Conservation (phyloP, 2,888 invertebrate species). For the Melinopterus prodromus region DNA sequence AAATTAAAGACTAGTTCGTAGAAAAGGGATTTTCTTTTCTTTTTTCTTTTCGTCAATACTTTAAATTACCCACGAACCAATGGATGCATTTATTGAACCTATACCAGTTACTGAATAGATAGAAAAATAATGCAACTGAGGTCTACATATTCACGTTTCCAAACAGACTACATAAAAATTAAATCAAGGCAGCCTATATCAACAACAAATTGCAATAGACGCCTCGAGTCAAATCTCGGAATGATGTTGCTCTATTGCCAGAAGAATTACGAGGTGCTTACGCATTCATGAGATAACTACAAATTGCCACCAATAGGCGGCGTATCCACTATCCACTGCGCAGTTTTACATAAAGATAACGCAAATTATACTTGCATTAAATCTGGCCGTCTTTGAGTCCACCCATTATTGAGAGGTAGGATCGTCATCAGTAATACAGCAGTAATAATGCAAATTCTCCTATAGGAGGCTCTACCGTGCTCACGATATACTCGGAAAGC, state of each 20-base stretch:
- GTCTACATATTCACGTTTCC: too few species aligned
- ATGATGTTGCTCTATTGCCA: background rate
- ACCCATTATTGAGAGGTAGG: background rate
- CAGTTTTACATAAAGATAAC: background rate
- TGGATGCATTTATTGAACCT: too few species aligned
- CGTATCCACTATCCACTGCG: background rate
- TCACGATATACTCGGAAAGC: background rate
- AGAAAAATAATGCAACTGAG: too few species aligned
- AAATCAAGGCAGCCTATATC: too few species aligned
- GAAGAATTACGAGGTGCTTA: background rate
- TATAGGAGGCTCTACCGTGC: background rate
- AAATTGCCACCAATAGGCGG: background rate
- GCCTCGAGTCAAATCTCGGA: too few species aligned
- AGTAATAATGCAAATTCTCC: background rate
- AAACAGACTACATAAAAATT: too few species aligned
- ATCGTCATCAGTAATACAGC: background rate
- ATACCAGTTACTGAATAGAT: too few species aligned
- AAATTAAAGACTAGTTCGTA: too few species aligned
- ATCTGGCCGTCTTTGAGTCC: background rate
- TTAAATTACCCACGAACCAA: too few species aligned
- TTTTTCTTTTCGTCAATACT: too few species aligned
- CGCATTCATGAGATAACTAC: slow-evolving; percentile 4
- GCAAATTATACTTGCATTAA: slow-evolving; percentile 4
- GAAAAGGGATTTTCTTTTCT: too few species aligned
- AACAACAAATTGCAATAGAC: too few species aligned